phyloP scores from a whole-genome alignment of 2,888 invertebrate species.

The Masnerella sp. region DNA sequence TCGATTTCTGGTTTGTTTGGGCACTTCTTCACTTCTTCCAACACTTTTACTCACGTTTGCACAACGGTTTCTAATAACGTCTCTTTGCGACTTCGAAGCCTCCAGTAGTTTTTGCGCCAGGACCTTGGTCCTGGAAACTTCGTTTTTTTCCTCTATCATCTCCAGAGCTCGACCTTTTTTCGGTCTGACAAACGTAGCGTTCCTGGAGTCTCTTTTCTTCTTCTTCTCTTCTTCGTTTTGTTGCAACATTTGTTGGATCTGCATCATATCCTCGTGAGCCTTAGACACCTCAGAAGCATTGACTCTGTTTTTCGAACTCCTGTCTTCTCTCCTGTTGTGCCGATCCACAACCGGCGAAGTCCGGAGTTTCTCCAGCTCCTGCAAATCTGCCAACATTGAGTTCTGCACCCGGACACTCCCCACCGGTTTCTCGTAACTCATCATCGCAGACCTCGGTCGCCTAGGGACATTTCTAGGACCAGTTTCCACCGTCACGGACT shows the following conservation, averaged over 20 bases:
- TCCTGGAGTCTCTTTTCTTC: constrained; percentile 44
- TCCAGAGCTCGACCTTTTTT: constrained; percentile 31
- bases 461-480: neutral
- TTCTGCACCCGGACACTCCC: constrained; percentile 49
- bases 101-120: constrained; percentile 68
- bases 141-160: constrained; percentile 63
- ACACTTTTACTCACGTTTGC: neutral
- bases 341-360: constrained; percentile 65
- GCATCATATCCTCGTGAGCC: constrained; percentile 69
- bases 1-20: constrained; percentile 47
- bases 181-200: neutral
- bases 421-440: constrained; percentile 35
- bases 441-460: constrained; percentile 59
- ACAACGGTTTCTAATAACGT: constrained; percentile 40
- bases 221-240: constrained; percentile 59
- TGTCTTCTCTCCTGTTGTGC: constrained; percentile 28
- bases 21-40: constrained; percentile 57
- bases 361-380: constrained; percentile 70
- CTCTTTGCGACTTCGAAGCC: constrained; percentile 64
- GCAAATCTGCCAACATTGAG: constrained; percentile 70
- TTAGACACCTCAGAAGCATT: constrained; percentile 63
- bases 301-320: neutral
- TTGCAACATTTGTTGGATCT: constrained; percentile 72
- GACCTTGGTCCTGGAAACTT: constrained; percentile 64
- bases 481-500: constrained; percentile 29